These are phyloP conservation scores for Hybos culiciformis DNA, from an alignment of 2,888 invertebrate genomes.

Conservation along the genomic window DNA sequence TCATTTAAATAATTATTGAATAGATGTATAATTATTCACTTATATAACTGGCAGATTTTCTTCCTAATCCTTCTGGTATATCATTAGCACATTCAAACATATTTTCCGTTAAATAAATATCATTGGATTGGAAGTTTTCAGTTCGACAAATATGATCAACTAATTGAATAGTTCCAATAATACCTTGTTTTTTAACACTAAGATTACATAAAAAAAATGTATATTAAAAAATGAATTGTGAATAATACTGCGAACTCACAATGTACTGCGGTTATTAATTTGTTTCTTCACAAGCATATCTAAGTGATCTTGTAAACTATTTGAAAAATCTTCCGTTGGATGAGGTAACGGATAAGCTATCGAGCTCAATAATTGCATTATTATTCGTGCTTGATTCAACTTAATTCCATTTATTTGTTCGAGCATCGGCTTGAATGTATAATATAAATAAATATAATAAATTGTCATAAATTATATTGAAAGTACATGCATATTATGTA, in stretches of 20 bases:
- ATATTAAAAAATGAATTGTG: neutral
- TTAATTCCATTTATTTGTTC: slow-evolving; percentile 64
- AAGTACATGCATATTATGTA: too few species aligned
- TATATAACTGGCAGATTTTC: slow-evolving; percentile 47
- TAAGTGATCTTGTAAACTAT: slow-evolving; percentile 69
- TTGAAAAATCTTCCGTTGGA: too few species aligned
- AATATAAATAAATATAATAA: neutral
- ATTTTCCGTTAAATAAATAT: slow-evolving; percentile 36
- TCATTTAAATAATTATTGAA: slow-evolving; percentile 9
- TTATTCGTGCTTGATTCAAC: slow-evolving; percentile 55
- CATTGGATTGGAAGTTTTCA: slow-evolving; percentile 27
- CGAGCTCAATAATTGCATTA: slow-evolving; percentile 65
- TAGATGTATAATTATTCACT: slow-evolving; percentile 15
- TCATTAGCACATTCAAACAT: slow-evolving; percentile 38
- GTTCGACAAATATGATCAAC: slow-evolving; percentile 53
- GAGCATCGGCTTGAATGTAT: slow-evolving; percentile 43
- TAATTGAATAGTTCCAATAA: slow-evolving; percentile 60
- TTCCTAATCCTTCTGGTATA: slow-evolving; percentile 42
- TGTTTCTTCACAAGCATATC: slow-evolving; percentile 78
- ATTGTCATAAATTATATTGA: too few species aligned
- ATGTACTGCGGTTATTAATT: slow-evolving; percentile 48
- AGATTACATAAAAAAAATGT: slow-evolving; percentile 34
- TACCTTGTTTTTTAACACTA: slow-evolving; percentile 54
- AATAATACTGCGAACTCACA: slow-evolving; percentile 25
- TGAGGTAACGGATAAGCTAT: slow-evolving; percentile 47